phyloP scores from a whole-genome alignment of 2,797 vertebrate species.

The Hemibagrus guttatus region DNA sequence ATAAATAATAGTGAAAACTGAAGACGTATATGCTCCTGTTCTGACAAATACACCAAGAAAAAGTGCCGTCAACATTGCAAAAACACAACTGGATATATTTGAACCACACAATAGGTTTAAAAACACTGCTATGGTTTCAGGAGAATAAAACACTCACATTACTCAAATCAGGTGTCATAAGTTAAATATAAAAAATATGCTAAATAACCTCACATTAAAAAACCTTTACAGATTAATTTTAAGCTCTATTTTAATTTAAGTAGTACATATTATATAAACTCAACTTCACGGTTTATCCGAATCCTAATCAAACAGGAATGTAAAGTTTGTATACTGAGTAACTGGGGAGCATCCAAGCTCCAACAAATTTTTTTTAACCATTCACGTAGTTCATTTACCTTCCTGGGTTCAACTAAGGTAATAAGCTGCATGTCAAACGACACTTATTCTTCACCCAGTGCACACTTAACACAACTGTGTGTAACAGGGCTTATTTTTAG shows the following conservation, averaged over 20 bases:
- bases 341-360: neutral
- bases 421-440: conserved; percentile 2
- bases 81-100: neutral
- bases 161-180: neutral
- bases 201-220: neutral
- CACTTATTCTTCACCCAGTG: neutral
- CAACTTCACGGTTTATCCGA: neutral
- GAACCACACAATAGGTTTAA: neutral
- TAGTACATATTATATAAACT: neutral
- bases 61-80: neutral
- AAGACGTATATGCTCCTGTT: neutral
- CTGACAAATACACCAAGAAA: neutral
- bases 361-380: neutral
- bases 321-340: neutral
- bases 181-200: neutral
- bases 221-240: neutral
- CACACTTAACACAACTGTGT: conserved; percentile 31
- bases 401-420: conserved; percentile 8
- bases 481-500: conserved; percentile 42
- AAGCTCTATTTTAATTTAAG: neutral
- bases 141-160: neutral
- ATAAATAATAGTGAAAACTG: neutral
- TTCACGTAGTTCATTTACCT: neutral
- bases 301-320: neutral
- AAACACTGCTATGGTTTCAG: neutral